Evolutionary conservation across 2,797 vertebrate genomes (phyloP).

Genomic region (Acipenser ruthenus): DNA sequence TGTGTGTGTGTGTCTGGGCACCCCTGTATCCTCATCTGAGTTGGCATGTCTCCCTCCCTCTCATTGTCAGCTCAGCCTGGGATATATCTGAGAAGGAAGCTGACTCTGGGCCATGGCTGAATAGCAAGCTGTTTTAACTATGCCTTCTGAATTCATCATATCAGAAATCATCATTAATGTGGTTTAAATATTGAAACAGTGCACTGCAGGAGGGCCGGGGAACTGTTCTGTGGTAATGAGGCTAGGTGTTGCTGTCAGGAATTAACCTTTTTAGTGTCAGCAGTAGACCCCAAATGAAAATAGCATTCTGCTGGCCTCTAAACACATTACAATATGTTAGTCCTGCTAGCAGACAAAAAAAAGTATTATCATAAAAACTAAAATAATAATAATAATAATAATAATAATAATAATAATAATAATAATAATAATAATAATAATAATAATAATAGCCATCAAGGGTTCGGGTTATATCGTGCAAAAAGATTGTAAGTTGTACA

Average conservation of each 20-base stretch:
- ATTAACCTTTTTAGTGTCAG: not conserved
- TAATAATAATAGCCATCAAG: no score
- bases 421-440: no score
- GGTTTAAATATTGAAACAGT: not conserved
- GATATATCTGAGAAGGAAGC: not conserved
- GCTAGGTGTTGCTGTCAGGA: not conserved
- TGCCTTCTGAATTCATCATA: not conserved
- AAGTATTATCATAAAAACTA: no score
- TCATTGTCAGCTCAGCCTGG: not conserved
- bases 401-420: no score
- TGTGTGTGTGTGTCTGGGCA: not conserved
- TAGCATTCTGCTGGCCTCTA: not conserved
- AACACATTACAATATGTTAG: not conserved
- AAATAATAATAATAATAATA: no score
- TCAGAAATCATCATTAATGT: not conserved
- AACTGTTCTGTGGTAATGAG: not conserved
- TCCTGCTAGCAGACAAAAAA: slow-evolving; percentile 31
- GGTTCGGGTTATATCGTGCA: no score
- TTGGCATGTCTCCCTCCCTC: not conserved
- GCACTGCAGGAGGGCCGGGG: not conserved
- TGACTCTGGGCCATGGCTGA: not conserved
- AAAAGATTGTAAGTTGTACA: no score
- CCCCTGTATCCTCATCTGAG: not conserved
- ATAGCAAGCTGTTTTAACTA: not conserved
- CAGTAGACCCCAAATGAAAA: not conserved